Base-by-base conservation (phyloP, 2,113 vertebrate species). In the Baryphthengus martii region DNA sequence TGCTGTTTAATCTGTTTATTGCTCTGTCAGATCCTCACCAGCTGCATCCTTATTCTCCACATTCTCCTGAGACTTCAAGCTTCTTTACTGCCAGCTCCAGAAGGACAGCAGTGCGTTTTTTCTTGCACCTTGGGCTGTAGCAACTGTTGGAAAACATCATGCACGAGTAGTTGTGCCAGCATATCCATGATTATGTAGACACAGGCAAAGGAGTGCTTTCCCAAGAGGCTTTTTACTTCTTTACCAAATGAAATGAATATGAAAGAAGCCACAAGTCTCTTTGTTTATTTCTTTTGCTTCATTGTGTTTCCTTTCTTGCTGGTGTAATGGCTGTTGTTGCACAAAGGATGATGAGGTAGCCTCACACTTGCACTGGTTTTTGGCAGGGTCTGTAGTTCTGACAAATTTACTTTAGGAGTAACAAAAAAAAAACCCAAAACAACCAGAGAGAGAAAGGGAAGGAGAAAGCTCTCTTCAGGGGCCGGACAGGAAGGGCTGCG, bases 1-100 rank as follows among this genome's bases (percentile, higher is more conserved):
- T 87, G 65, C 61, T 77, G 42, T 90, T 94, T 90, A 70, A 66
- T 86, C 79, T 90, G 45, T 75, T 81, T 82, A 62, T 89, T 90
- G 33, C 59, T 93, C 75, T 49, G 39, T 77, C 50, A 90, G 76
- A 58, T 95, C 68, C 26, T 90, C 29, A 66, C 72, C 88, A 92
- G 65, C 76, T 97, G 85, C 79, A 94, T 81, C 45, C 80, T 92
- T 68, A 58, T 80, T 77, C 74, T 91, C 50, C 42, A 5, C 21
- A 58, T 75, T 92, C 79, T 84, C 63, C 33, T 18, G 79, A 90
- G 90, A 61, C 55, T 83, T n/a, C 47, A 33, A 55, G 29, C 19
- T 67, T 77, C 74, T 80, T 84, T 80, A 24, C 50, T 87, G 71
- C 68, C 47, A 80, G 67, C 59, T 62, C 45, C 79, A 80, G 71